A percentile compares a stretch with the other conserved stretches of the same genome.
Conservation (phyloP, 2,113 vertebrate species). For the Actinemys pallida region DNA sequence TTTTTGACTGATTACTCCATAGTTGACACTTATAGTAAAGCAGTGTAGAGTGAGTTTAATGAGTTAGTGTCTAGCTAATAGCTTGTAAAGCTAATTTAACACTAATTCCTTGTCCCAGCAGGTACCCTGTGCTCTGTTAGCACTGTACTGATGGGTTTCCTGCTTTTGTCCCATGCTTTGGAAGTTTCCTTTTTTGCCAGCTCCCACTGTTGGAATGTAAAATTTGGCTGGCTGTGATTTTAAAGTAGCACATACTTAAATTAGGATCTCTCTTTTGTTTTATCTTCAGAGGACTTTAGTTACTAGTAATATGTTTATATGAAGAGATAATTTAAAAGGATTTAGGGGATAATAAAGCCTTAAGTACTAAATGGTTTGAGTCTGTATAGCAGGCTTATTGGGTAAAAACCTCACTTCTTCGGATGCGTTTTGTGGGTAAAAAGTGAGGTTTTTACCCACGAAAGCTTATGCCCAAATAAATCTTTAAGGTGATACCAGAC, state of each 20-base stretch:
- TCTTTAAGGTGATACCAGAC: too few species aligned
- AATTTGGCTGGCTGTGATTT: not conserved
- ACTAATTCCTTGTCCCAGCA: not conserved
- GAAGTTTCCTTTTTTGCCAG: not conserved
- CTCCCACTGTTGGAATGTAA: slow-evolving; percentile 33
- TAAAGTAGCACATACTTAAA: not conserved
- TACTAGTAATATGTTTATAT: not conserved
- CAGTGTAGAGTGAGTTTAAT: not conserved
- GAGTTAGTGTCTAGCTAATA: slow-evolving; percentile 19
- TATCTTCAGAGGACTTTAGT: not conserved
- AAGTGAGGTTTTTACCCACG: too few species aligned
- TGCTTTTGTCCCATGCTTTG: slow-evolving; percentile 7
- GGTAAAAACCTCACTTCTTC: too few species aligned
- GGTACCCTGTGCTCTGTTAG: not conserved
- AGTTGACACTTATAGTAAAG: not conserved
- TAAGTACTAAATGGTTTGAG: not conserved
- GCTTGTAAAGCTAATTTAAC: slow-evolving; percentile 6
- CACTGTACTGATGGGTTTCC: not conserved
- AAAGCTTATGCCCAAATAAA: too few species aligned
- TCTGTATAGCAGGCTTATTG: not conserved
- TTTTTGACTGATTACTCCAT: not conserved
- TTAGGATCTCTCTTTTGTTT: not conserved
- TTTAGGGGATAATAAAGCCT: not conserved
- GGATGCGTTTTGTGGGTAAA: too few species aligned
- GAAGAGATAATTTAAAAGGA: not conserved